Base-by-base conservation (phyloP, 2,797 vertebrate species). In the Octomys mimax region DNA sequence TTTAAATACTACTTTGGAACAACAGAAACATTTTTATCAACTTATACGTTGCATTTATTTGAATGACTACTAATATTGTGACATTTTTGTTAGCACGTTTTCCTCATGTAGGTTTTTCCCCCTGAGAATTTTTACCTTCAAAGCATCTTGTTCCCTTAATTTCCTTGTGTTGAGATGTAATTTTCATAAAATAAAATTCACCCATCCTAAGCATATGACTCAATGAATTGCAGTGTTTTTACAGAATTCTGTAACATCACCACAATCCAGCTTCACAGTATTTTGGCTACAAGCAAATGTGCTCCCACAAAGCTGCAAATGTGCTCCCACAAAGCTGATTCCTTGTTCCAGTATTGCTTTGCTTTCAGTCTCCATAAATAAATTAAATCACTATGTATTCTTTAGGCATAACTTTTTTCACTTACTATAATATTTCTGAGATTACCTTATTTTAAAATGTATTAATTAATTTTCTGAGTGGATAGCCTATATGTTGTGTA, bases 51-150 rank as follows among this genome's bases (percentile, higher is more conserved):
- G 1, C 81, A 3, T 54, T 89, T 91, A 57, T 91, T 86, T 86
- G 18, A 57, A 61, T 86, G 21, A 13, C 22, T 92, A 86, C 21
- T 57, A 70, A 71, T 92, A 57, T 54, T 93, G 18, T 94, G 54
- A 77, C 52, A 8, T n/a, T 79, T 79, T 42, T 78, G 94, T 79
- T 83, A 22, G 16, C 68, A 24, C 33, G 49, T 87, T 79, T 89
- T 90, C n/a, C 54, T 87, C 21, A 8, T 39, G 42, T 49, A 61
- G 28, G 68, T 73, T 39, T 10, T 79, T 42, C 39, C 10, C 1
- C 12, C 36, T 85, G 87, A 54, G 64, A 66, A 66, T 68, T 91
- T 94, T 95, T 79, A 83, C 11, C 82, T 94, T 49, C 26, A 87
- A 36, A 78, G 5, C 4, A 54, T 78, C 13, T 80, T 73, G 31